Evolutionary conservation across 2,113 vertebrate genomes (phyloP), one percentile per base, ranked within the genome.

Genomic region (Anser cygnoides): DNA sequence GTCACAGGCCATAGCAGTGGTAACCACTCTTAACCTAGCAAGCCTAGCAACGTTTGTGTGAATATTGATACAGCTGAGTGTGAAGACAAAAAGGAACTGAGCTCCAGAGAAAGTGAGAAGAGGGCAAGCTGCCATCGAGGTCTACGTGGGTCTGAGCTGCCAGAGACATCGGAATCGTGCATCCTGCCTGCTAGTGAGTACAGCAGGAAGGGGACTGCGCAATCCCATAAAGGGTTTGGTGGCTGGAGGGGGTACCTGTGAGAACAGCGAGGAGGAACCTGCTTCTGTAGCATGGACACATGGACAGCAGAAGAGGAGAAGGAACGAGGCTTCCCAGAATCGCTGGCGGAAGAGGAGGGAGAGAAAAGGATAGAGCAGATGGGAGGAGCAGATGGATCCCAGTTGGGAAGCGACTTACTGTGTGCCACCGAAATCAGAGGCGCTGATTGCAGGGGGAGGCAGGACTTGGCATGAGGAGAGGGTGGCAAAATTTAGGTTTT

Each of bases 381-480:
- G 93, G 89, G 81, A 89, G n/a, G 41, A 84, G 74, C 94, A 96
- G 94, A 94, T 95, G 94, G 94, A 87, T 92, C 73, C 55, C 80
- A 22, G 72, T 28, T 86, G 90, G 91, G 86, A 89, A 75, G 76
- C 2, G 6, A 31, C 57, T 86, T 63, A 4, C 55, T 43, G 25
- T 55, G 68, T 84, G 33, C 59, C 68, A 6, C 68, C 0, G 1
- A 78, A 89, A 89, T 59, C 39, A 41, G 70, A 92, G 80, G 54
- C 0, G 0, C 79, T 59, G 76, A 39, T 77, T 62, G 80, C n/a
- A 71, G 84, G 10, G 39, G 9, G 26, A 79, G 21, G 22, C 23
- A 66, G 37, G 31, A 25, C 31, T 12, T 23, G 26, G 10, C 31
- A 28, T 77, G 63, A 81, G 46, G 46, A 71, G 41, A 77, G 5